These are phyloP conservation scores for Hyposoter dolosus DNA, from an alignment of 2,888 invertebrate species.

Conservation along the genomic window DNA sequence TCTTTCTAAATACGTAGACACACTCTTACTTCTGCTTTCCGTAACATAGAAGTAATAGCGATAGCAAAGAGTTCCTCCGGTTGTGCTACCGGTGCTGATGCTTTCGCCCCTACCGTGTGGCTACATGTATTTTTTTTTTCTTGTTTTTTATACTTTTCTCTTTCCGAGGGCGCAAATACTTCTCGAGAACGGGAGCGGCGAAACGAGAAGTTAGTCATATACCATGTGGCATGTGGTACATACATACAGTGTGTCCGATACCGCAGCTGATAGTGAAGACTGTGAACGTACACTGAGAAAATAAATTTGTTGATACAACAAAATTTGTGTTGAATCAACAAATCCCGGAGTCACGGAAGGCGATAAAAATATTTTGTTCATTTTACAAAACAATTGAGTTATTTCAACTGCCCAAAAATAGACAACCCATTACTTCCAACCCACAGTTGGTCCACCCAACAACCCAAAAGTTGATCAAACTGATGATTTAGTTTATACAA, in stretches of 20 bases:
- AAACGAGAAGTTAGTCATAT: conserved; percentile 42
- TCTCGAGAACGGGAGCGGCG: conserved; percentile 37
- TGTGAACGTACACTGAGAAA: too few relatives aligned
- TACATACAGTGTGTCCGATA: background rate
- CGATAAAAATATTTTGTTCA: too few relatives aligned
- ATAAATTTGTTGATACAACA: too few relatives aligned
- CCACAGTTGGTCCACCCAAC: too few relatives aligned
- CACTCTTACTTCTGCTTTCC: conserved; percentile 13
- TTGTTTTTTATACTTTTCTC: conserved; percentile 22
- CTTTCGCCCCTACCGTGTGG: conserved; percentile 34
- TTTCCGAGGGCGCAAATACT: conserved; percentile 51
- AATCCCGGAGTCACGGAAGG: too few relatives aligned
- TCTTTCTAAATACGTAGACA: background rate
- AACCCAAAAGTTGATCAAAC: too few relatives aligned
- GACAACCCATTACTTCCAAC: too few relatives aligned
- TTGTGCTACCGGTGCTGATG: conserved; percentile 41
- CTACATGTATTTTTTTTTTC: conserved; percentile 45
- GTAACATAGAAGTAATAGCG: conserved; percentile 46
- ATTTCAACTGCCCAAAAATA: too few relatives aligned
- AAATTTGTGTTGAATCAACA: too few relatives aligned
- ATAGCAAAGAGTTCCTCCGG: conserved; percentile 34
- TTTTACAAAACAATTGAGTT: too few relatives aligned
- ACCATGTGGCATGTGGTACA: conserved; percentile 2
- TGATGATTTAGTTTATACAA: too few relatives aligned
- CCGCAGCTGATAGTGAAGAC: background rate